phyloP scores from a whole-genome alignment of 92 coral and sea anemone species.

The Parazoanthus atlanticus region DNA sequence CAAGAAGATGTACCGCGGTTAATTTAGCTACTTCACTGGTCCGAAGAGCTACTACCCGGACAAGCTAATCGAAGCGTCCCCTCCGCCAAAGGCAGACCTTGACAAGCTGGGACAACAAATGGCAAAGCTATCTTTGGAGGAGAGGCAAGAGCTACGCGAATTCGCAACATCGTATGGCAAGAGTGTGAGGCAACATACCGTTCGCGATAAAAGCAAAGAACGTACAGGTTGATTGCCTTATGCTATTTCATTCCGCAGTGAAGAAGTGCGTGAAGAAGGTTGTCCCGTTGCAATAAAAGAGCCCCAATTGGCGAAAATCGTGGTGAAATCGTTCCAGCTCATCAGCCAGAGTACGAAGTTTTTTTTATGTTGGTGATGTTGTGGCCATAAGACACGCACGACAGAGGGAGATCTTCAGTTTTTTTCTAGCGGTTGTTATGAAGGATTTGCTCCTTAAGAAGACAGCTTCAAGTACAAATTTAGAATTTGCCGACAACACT shows the following conservation, averaged over 20 bases:
- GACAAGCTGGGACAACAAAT: constrained; percentile 36
- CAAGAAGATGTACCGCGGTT: constrained; percentile 54
- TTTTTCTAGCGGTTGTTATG: constrained; percentile 53
- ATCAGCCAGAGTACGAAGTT: constrained; percentile 29
- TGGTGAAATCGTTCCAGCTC: constrained; percentile 34
- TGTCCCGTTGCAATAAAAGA: constrained; percentile 30
- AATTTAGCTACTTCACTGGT: constrained; percentile 49
- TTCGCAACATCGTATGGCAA: constrained; percentile 59
- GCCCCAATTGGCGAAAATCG: constrained; percentile 37
- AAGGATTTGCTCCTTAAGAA: constrained; percentile 61
- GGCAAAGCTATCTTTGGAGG: constrained; percentile 15
- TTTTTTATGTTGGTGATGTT: constrained; percentile 45
- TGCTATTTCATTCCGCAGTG: constrained; percentile 52
- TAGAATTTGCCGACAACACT: constrained; percentile 48
- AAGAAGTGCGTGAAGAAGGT: constrained; percentile 36
- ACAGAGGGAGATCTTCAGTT: constrained; percentile 57
- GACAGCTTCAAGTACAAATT: constrained; percentile 33
- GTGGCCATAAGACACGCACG: constrained; percentile 63
- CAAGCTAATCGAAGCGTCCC: constrained; percentile 12
- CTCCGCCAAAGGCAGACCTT: constrained; percentile 31
- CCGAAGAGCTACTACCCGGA: constrained; percentile 38
- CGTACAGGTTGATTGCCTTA: constrained; percentile 57
- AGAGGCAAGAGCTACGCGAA: constrained; percentile 33
- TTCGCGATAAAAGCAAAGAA: constrained; percentile 57
- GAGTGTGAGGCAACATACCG: constrained; percentile 57